Conservation (phyloP, 2,113 vertebrate species). For the Cryptomyrus ogoouensis region DNA sequence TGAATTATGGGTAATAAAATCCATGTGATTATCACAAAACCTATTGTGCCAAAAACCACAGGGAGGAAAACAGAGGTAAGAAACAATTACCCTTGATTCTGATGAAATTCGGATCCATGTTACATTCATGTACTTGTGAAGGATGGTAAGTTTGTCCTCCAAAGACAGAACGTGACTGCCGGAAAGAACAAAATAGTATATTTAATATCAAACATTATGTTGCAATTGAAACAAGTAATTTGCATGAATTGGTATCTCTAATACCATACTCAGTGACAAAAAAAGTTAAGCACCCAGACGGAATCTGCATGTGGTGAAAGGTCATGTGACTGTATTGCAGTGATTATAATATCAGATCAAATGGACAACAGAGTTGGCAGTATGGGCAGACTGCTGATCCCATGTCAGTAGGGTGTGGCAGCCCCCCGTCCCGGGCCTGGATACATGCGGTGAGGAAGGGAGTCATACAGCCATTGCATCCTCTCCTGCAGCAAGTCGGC, state of each 20-base stretch:
- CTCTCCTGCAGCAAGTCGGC: too few relatives aligned
- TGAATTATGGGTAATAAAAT: background rate
- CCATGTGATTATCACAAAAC: background rate
- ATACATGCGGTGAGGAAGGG: too few relatives aligned
- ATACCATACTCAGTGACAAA: background rate
- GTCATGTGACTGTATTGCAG: too few relatives aligned
- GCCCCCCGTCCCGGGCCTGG: too few relatives aligned
- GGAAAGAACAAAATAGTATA: background rate
- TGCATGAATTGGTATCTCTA: background rate
- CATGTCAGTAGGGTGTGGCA: too few relatives aligned
- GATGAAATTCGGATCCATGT: constrained; percentile 97
- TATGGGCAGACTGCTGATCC: too few relatives aligned
- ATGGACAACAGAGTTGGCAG: too few relatives aligned
- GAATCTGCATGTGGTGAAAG: too few relatives aligned
- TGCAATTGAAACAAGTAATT: background rate
- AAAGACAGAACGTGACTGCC: constrained; percentile 41
- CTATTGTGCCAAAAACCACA: background rate
- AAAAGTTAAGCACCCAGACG: too few relatives aligned
- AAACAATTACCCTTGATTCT: constrained; percentile 79
- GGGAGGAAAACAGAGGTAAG: background rate
- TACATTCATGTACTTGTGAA: constrained; percentile 99
- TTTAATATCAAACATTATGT: background rate
- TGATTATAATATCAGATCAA: too few relatives aligned
- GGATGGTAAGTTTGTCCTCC: constrained; percentile 93
- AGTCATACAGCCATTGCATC: too few relatives aligned